Evolutionary conservation across 2,113 vertebrate genomes (phyloP), one percentile per base, ranked within the genome.

Genomic region (Upupa epops): DNA sequence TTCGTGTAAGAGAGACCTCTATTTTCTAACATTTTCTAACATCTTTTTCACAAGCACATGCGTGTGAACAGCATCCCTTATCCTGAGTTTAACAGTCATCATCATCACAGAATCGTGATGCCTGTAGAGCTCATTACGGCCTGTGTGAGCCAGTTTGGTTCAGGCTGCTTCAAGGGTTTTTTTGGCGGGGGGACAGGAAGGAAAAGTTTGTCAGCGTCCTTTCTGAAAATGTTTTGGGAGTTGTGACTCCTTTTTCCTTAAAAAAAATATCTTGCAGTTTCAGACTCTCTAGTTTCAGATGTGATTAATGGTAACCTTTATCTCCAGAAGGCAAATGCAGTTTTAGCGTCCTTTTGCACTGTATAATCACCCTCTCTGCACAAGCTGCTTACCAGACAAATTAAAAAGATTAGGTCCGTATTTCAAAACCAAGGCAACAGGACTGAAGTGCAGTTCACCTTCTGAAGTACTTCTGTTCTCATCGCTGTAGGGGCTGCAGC

Each of bases 171-270:
- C 65, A 66, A 85, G 26, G 46, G 20, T 3, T 37, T 82, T 72
- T 52, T 58, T 77, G 59, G 51, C 10, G 2, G 15, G 34, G 58
- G 60, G 18, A 40, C 76, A 86, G 92, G 86, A 94, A 90, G 93
- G 77, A 78, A 92, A 88, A 58, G 55, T 93, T 89, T 51, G 84
- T 81, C 7, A 64, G 52, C 77, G 87, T 91, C 48, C 60, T 87
- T 97, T 96, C 89, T 95, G 75, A 71, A 78, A 75, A 51, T 34
- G 56, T 69, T 87, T 89, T 83, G 54, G 63, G 73, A 36, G 31
- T 85, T 72, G 26, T 83, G 79, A 68, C 79, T 22, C 31, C 34
- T 89, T 86, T 72, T 83, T 28, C 49, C 65, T 52, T n/a, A 7
- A 51, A 28, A 88, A 92, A 46, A 52, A 8, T 28, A 31, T 91